Conservation (phyloP, 2,888 invertebrate genomes). For the Alviniconcha strummeri region DNA sequence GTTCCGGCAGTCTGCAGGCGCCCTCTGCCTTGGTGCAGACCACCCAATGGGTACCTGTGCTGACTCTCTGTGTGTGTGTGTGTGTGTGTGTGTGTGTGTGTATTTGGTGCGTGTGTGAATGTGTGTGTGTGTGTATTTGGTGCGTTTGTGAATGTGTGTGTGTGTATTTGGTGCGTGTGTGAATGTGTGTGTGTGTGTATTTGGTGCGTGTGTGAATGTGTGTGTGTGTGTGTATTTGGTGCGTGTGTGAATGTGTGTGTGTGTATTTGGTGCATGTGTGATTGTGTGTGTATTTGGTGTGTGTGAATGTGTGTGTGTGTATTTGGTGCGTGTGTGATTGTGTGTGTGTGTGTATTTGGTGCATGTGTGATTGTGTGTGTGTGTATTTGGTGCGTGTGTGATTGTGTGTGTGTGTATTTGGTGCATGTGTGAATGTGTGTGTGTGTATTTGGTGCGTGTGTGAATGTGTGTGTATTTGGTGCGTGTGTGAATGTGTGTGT, state of each 20-base stretch:
- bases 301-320: too few relatives aligned
- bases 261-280: not conserved
- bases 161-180: too few relatives aligned
- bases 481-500: not conserved
- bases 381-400: too few relatives aligned
- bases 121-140: not conserved
- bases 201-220: too few relatives aligned
- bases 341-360: too few relatives aligned
- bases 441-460: not conserved
- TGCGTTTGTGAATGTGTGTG: too few relatives aligned
- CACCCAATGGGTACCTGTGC: constrained; percentile 5
- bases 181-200: too few relatives aligned
- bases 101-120: not conserved
- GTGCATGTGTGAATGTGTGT: not conserved
- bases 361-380: not conserved
- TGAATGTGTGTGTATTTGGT: not conserved
- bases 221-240: too few relatives aligned
- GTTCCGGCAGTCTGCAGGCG: not conserved
- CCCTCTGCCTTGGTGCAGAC: not conserved
- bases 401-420: not conserved
- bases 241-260: not conserved
- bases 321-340: too few relatives aligned
- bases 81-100: not conserved
- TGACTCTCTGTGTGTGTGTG: not conserved
- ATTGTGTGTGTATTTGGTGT: too few relatives aligned